Percentiles rank a stretch among this genome's conserved stretches.
These are phyloP conservation scores for Caenorhabditis sp. DNA, from an alignment of 2,888 invertebrate species.

Conservation along the genomic window DNA sequence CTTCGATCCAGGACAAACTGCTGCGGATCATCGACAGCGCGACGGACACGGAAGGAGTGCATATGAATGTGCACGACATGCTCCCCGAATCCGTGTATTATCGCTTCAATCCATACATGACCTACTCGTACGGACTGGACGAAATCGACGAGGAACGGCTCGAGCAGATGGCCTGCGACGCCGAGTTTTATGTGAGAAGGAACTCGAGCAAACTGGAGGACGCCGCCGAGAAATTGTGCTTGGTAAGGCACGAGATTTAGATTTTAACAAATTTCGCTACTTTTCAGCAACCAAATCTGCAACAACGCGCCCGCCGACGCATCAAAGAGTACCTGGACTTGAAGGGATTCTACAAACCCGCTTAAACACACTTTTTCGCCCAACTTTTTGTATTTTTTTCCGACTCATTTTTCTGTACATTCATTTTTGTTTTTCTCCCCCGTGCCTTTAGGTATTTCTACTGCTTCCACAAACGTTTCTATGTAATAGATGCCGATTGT, in stretches of 20 bases:
- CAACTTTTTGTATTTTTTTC: conserved; percentile 14
- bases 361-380: background rate
- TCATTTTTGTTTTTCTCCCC: too few species aligned
- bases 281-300: conserved; percentile 36
- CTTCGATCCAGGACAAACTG: conserved; percentile 64
- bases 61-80: conserved; percentile 86
- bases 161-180: conserved; percentile 85
- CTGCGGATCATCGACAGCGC: conserved; percentile 87
- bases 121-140: conserved; percentile 87
- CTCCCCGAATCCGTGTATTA: conserved; percentile 80
- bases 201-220: conserved; percentile 85
- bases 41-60: conserved; percentile 90
- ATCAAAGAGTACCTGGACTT: conserved; percentile 29
- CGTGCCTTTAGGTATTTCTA: too few species aligned
- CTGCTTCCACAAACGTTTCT: too few species aligned
- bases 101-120: conserved; percentile 88
- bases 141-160: conserved; percentile 85
- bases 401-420: too few species aligned
- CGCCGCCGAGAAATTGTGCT: conserved; percentile 65
- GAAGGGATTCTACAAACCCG: conserved; percentile 52
- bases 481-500: too few species aligned
- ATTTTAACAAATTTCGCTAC: background rate
- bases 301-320: conserved; percentile 33
- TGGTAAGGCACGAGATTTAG: conserved; percentile 19
- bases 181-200: conserved; percentile 86